These are phyloP conservation scores for Leucania comma DNA, from an alignment of 2,888 invertebrate species.

Conservation along the genomic window DNA sequence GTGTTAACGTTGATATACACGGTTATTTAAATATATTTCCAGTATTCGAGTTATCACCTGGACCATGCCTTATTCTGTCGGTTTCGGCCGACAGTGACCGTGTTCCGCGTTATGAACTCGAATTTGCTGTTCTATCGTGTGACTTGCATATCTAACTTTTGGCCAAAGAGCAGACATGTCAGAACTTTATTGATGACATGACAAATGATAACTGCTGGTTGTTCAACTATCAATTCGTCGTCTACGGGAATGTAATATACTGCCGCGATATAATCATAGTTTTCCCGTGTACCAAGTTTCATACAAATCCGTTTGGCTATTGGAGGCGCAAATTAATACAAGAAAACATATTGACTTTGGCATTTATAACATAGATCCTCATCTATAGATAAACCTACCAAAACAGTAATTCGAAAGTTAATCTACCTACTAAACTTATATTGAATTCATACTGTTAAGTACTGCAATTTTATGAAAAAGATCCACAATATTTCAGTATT, in stretches of 20 bases:
- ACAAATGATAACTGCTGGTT: no score
- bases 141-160: no score
- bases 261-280: neutral
- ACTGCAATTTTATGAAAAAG: slow-evolving; percentile 47
- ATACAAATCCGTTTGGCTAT: neutral
- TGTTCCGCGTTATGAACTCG: no score
- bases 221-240: no score
- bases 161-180: no score
- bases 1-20: slow-evolving; percentile 22
- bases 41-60: slow-evolving; percentile 8
- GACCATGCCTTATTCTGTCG: neutral
- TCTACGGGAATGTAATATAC: no score
- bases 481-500: slow-evolving; percentile 60
- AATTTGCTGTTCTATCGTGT: no score
- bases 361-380: no score
- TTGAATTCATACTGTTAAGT: slow-evolving; percentile 9
- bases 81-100: no score
- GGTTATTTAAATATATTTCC: neutral
- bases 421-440: neutral
- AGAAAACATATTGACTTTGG: no score
- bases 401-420: slow-evolving; percentile 9
- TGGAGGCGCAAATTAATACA: neutral
- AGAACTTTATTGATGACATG: no score
- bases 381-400: no score
- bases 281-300: neutral